phyloP scores from a whole-genome alignment of 2,888 invertebrate genomes.

The Drosophila meridiana region DNA sequence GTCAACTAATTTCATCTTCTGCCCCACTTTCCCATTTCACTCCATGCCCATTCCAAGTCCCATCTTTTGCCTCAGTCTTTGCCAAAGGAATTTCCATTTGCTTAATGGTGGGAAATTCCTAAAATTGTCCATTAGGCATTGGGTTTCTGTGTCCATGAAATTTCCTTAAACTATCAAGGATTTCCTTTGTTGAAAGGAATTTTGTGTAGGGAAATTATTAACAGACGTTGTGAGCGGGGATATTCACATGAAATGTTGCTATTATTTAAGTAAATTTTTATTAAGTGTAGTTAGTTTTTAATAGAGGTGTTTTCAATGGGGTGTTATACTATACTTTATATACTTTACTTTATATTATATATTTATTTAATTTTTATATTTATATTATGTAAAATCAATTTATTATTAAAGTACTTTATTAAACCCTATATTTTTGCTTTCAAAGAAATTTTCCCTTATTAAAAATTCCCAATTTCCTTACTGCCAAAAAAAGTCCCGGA shows the following conservation, averaged over 20 bases:
- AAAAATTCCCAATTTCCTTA: too few relatives aligned
- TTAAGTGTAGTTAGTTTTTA: not conserved
- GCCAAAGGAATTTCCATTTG: slow-evolving; percentile 2
- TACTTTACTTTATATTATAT: too few relatives aligned
- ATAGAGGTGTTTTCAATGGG: not conserved
- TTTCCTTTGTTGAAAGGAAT: not conserved
- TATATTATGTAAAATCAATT: too few relatives aligned
- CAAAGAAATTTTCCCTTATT: too few relatives aligned
- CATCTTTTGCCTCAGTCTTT: not conserved
- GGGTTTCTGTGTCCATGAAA: not conserved
- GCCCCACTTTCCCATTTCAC: slow-evolving; percentile 7
- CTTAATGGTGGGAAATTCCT: not conserved
- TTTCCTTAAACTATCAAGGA: not conserved
- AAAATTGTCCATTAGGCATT: not conserved
- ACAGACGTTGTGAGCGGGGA: not conserved
- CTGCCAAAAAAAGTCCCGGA: too few relatives aligned
- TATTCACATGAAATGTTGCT: not conserved
- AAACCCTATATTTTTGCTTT: too few relatives aligned
- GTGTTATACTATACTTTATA: too few relatives aligned
- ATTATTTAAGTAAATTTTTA: not conserved
- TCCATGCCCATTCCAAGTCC: not conserved
- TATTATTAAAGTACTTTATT: too few relatives aligned
- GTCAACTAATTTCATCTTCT: slow-evolving; percentile 3
- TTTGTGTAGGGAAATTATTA: not conserved
- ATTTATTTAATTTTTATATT: too few relatives aligned